Percentiles rank a stretch among this genome's conserved stretches.
phyloP scores from a whole-genome alignment of 2,797 vertebrate genomes.

The Enteromius trimaculatus region DNA sequence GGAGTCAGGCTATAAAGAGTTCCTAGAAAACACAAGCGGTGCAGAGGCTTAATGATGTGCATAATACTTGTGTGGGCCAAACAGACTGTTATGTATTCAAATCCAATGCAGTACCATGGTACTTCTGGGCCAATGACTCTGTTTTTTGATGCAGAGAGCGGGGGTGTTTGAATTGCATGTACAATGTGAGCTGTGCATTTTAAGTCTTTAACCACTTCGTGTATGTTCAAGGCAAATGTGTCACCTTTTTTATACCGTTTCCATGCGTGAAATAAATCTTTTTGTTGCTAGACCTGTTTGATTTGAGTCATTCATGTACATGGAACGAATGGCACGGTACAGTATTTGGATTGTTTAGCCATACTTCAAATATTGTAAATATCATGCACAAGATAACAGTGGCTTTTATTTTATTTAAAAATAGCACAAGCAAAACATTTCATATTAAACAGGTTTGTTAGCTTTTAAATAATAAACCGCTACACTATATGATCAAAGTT shows the following conservation, averaged over 20 bases:
- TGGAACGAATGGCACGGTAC: background rate
- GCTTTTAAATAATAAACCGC: background rate
- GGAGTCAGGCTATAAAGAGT: background rate
- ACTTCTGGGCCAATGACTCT: slow-evolving; percentile 7
- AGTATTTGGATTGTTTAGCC: background rate
- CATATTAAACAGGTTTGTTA: background rate
- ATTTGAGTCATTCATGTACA: slow-evolving; percentile 3
- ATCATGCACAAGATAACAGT: too few relatives aligned
- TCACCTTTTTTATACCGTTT: slow-evolving; percentile 45
- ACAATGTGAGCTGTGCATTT: slow-evolving; percentile 58
- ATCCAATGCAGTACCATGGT: slow-evolving; percentile 28
- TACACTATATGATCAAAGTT: background rate
- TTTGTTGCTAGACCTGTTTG: slow-evolving; percentile 36
- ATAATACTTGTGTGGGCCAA: slow-evolving; percentile 29
- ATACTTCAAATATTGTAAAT: background rate
- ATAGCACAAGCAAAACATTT: background rate
- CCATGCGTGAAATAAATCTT: slow-evolving; percentile 51
- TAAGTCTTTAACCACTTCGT: slow-evolving; percentile 29
- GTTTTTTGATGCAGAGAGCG: slow-evolving; percentile 1
- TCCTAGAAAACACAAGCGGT: slow-evolving; percentile 24
- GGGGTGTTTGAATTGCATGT: slow-evolving; percentile 64
- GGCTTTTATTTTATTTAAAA: background rate
- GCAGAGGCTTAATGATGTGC: slow-evolving; percentile 14
- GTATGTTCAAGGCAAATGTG: slow-evolving; percentile 43
- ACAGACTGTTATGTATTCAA: slow-evolving; percentile 49